Percentiles rank a stretch among this genome's conserved stretches.
These are phyloP conservation scores for Drosophila arizonae DNA, from an alignment of 1,140 invertebrate genomes.

Conservation along the genomic window DNA sequence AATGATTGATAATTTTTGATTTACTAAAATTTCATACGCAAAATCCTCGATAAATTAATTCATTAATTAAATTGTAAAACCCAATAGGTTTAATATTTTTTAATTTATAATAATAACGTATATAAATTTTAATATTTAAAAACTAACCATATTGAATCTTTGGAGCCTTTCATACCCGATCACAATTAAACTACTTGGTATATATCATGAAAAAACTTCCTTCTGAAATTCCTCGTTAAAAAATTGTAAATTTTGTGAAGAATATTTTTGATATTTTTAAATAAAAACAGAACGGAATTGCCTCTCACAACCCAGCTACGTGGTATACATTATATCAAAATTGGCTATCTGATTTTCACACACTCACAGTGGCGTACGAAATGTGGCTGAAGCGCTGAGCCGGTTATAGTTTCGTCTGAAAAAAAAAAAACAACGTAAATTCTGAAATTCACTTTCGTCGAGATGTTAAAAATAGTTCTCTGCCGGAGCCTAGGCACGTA, in stretches of 20 bases:
- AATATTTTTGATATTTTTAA: too few species aligned
- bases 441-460: slow-evolving; percentile 74
- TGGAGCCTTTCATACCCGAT: background rate
- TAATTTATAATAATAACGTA: too few species aligned
- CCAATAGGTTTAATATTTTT: too few species aligned
- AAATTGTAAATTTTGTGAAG: too few species aligned
- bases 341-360: slow-evolving; percentile 44
- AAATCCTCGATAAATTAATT: too few species aligned
- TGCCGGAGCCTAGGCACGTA: slow-evolving; percentile 30
- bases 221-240: too few species aligned
- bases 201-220: slow-evolving; percentile 27
- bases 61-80: too few species aligned
- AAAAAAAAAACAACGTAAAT: slow-evolving; percentile 39
- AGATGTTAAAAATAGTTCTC: slow-evolving; percentile 68
- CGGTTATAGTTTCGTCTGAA: slow-evolving; percentile 32
- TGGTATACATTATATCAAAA: slow-evolving; percentile 32
- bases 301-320: background rate
- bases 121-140: too few species aligned
- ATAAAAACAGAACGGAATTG: background rate
- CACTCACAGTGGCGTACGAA: slow-evolving; percentile 7
- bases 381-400: slow-evolving; percentile 11
- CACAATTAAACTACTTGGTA: background rate
- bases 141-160: too few species aligned
- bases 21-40: too few species aligned
- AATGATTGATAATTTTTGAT: too few species aligned